Percentiles rank a stretch among this genome's conserved stretches.
These are phyloP conservation scores for Rhynchotus rufescens DNA, from an alignment of 2,797 vertebrate species.

Conservation along the genomic window DNA sequence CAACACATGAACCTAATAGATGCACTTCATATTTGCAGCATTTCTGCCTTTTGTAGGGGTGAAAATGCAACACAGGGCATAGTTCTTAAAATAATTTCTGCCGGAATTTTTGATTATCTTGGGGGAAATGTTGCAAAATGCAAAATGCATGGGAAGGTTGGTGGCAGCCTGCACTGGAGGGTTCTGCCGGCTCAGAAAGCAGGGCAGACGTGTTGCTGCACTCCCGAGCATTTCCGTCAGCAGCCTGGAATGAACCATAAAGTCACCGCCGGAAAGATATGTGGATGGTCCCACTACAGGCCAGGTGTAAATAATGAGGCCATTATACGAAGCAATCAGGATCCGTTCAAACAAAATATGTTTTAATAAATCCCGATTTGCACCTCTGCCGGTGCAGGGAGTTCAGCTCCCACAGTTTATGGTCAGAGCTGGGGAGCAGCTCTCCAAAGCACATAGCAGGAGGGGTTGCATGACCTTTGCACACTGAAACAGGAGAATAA, in stretches of 20 bases:
- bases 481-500: constrained; percentile 5
- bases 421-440: neutral
- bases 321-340: neutral
- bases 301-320: neutral
- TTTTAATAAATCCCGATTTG: neutral
- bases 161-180: neutral
- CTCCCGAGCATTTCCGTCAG: neutral
- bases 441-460: neutral
- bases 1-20: neutral
- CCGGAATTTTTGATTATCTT: neutral
- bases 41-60: neutral
- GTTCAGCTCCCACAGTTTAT: neutral
- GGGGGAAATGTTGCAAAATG: too few species aligned
- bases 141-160: too few species aligned
- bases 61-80: neutral
- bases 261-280: neutral
- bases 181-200: neutral
- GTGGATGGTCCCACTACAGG: neutral
- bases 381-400: rapidly evolving
- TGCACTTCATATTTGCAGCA: neutral
- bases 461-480: constrained; percentile 5
- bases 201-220: neutral
- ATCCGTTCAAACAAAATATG: neutral
- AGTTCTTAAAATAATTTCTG: neutral
- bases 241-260: neutral